Conservation (phyloP, 1,140 invertebrate species). For the Melitaea cinxia region DNA sequence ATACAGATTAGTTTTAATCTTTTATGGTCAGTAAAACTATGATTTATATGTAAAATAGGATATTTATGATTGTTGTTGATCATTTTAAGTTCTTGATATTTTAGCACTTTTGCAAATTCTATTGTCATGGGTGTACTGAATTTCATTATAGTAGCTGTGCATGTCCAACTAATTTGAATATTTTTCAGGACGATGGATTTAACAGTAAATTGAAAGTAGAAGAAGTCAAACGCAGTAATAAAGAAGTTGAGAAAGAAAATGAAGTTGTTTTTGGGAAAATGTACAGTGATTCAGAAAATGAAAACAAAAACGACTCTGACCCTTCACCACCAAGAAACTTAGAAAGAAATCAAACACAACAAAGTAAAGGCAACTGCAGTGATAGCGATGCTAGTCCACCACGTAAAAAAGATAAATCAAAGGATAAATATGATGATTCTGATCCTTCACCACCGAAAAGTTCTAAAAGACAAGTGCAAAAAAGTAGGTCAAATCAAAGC, state of each 20-base stretch:
- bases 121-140: too few species aligned
- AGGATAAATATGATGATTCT: conserved; percentile 33
- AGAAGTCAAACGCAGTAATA: conserved; percentile 67
- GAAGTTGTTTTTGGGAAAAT: conserved; percentile 75
- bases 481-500: conserved; percentile 8
- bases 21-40: too few species aligned
- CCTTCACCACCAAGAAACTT: conserved; percentile 48
- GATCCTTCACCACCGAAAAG: conserved; percentile 63
- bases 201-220: conserved; percentile 69
- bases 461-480: neutral
- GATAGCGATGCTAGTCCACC: conserved; percentile 60
- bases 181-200: conserved; percentile 75
- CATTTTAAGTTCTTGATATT: too few species aligned
- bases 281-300: conserved; percentile 77
- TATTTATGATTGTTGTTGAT: too few species aligned
- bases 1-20: too few species aligned
- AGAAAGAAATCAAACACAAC: conserved; percentile 33
- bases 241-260: conserved; percentile 70
- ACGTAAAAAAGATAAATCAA: conserved; percentile 25
- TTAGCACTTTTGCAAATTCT: too few species aligned
- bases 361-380: conserved; percentile 38
- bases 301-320: conserved; percentile 67
- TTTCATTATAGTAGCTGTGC: too few species aligned
- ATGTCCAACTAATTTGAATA: too few species aligned
- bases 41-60: too few species aligned